phyloP scores from a whole-genome alignment of 2,797 vertebrate species.

The Ctenochaetus hawaiiensis region DNA sequence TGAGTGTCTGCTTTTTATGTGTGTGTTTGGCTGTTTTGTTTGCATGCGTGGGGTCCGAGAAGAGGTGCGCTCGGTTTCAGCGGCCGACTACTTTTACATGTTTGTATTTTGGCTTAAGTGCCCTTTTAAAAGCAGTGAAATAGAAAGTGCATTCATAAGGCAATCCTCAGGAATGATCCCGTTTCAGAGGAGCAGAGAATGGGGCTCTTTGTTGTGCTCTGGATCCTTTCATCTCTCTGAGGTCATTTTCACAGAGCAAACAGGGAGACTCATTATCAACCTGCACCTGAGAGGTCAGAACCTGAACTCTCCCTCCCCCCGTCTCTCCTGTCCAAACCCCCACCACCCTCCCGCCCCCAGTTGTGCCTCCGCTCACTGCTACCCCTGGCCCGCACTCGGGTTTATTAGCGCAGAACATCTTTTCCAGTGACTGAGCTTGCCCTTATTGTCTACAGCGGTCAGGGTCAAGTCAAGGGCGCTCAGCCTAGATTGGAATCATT shows the following conservation, averaged over 20 bases:
- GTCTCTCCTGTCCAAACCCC: conserved; percentile 44
- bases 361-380: conserved; percentile 69
- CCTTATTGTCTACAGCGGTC: conserved; percentile 96
- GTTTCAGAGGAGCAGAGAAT: conserved; percentile 91
- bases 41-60: conserved; percentile 78
- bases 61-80: conserved; percentile 66
- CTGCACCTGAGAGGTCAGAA: conserved; percentile 98
- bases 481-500: conserved; percentile 99
- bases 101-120: conserved; percentile 87
- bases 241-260: conserved; percentile 91
- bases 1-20: conserved; percentile 64
- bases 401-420: conserved; percentile 99
- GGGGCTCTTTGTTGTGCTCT: conserved; percentile 92
- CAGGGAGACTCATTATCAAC: conserved; percentile 96
- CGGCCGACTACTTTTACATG: conserved; percentile 83
- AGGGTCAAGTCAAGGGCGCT: conserved; percentile 99
- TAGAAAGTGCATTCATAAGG: conserved; percentile 87
- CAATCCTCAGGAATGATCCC: conserved; percentile 83
- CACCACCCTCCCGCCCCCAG: conserved; percentile 44
- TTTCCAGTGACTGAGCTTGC: conserved; percentile 98
- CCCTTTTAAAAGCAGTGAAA: conserved; percentile 84
- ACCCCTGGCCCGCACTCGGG: conserved; percentile 89
- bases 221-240: conserved; percentile 90
- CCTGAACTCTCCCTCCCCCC: conserved; percentile 86
- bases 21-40: conserved; percentile 79